Conservation (phyloP, 2,888 invertebrate species). For the Drosophila mimica region DNA sequence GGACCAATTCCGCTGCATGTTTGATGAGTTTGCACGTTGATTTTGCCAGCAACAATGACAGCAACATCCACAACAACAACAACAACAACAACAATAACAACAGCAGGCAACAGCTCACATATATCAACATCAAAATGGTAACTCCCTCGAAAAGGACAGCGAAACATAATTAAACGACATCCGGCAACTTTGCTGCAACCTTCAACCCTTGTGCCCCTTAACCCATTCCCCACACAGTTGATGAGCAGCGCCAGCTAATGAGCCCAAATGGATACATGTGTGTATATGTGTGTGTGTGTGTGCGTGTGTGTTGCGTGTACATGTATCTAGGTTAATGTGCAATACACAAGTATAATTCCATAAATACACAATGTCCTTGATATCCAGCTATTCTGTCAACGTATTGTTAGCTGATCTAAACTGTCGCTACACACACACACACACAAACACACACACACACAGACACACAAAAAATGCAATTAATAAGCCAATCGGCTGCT, state of each 20-base stretch:
- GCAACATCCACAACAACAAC: background rate
- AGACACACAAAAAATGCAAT: conserved; percentile 47
- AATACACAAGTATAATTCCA: conserved; percentile 42
- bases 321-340: conserved; percentile 71
- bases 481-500: conserved; percentile 59
- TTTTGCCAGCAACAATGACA: conserved; percentile 24
- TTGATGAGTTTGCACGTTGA: conserved; percentile 70
- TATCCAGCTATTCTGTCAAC: conserved; percentile 19
- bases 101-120: conserved; percentile 44
- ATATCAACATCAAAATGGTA: conserved; percentile 57
- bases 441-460: background rate
- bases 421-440: background rate
- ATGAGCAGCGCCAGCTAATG: conserved; percentile 49
- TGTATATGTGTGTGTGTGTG: conserved; percentile 9
- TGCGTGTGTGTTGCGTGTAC: conserved; percentile 9
- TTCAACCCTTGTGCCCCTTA: background rate
- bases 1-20: conserved; percentile 77
- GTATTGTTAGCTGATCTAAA: conserved; percentile 12
- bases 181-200: conserved; percentile 33
- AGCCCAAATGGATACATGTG: conserved; percentile 50
- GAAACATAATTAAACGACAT: conserved; percentile 78
- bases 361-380: conserved; percentile 55
- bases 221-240: conserved; percentile 8
- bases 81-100: conserved; percentile 9
- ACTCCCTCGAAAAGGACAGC: conserved; percentile 57